A percentile compares a stretch with the other conserved stretches of the same genome.
These are phyloP conservation scores for Poecilia velifera DNA, from an alignment of 2,797 vertebrate species.

Conservation along the genomic window DNA sequence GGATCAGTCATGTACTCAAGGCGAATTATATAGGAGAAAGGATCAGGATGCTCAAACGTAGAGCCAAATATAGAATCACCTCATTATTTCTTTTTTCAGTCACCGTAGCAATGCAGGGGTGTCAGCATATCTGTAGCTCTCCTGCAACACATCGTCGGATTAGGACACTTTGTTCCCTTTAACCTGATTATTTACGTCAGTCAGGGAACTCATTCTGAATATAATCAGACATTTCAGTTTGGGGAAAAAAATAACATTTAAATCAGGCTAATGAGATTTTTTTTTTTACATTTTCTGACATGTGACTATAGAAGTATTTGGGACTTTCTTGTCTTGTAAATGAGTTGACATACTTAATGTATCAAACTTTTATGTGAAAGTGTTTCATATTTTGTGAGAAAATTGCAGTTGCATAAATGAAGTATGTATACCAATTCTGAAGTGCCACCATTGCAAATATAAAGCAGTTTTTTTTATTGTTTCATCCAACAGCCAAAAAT, in stretches of 20 bases:
- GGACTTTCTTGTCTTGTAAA: slow-evolving; percentile 1
- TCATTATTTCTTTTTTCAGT: slow-evolving; percentile 50
- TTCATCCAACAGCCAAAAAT: neutral
- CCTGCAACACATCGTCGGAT: slow-evolving; percentile 19
- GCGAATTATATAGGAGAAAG: slow-evolving; percentile 31
- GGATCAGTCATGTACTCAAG: slow-evolving; percentile 23
- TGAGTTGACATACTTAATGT: neutral
- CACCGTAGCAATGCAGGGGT: slow-evolving; percentile 9
- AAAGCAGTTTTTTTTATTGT: neutral
- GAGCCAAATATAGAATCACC: slow-evolving; percentile 43
- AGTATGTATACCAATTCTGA: neutral
- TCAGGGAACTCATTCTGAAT: slow-evolving; percentile 5
- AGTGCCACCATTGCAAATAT: neutral
- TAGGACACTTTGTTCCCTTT: slow-evolving; percentile 20
- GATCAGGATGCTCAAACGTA: slow-evolving; percentile 22
- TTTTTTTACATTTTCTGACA: neutral
- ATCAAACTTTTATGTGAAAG: neutral
- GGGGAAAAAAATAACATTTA: neutral
- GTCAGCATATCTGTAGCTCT: slow-evolving; percentile 25
- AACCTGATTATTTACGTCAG: slow-evolving; percentile 38
- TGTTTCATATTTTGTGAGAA: neutral
- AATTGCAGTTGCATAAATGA: neutral
- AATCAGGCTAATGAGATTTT: slow-evolving; percentile 1
- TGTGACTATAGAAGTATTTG: neutral
- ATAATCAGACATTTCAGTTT: slow-evolving; percentile 11